phyloP scores from a whole-genome alignment of 1,140 invertebrate genomes.

The Hydropsyche tenuis region DNA sequence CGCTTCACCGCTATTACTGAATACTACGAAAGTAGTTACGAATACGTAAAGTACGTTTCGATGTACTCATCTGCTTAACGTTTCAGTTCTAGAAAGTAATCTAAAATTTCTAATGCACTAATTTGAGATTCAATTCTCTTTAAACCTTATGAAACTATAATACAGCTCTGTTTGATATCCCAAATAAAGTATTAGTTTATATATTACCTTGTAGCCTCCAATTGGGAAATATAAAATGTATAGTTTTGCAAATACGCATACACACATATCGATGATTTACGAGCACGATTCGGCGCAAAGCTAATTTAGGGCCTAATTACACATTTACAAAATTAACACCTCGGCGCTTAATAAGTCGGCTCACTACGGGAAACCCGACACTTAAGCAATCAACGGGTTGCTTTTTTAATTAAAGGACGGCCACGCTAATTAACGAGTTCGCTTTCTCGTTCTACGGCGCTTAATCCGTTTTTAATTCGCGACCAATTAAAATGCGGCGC shows the following conservation, averaged over 20 bases:
- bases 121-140: no score
- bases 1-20: background rate
- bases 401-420: constrained; percentile 46
- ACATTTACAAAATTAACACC: constrained; percentile 50
- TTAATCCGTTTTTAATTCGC: constrained; percentile 24
- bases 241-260: background rate
- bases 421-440: constrained; percentile 37
- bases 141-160: no score
- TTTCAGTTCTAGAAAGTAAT: no score
- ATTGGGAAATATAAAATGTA: background rate
- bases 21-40: background rate
- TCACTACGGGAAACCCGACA: constrained; percentile 24
- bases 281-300: constrained; percentile 8
- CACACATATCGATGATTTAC: background rate
- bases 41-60: no score
- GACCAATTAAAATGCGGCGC: no score
- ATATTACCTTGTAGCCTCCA: no score
- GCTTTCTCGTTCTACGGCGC: background rate
- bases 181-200: no score
- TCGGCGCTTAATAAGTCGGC: constrained; percentile 20
- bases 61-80: no score
- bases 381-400: constrained; percentile 45
- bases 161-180: no score
- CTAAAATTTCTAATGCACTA: no score
- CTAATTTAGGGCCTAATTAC: constrained; percentile 49